A percentile compares a stretch with the other conserved stretches of the same genome.
These are phyloP conservation scores for Natrix natrix DNA, from an alignment of 2,797 vertebrate species.

Conservation along the genomic window DNA sequence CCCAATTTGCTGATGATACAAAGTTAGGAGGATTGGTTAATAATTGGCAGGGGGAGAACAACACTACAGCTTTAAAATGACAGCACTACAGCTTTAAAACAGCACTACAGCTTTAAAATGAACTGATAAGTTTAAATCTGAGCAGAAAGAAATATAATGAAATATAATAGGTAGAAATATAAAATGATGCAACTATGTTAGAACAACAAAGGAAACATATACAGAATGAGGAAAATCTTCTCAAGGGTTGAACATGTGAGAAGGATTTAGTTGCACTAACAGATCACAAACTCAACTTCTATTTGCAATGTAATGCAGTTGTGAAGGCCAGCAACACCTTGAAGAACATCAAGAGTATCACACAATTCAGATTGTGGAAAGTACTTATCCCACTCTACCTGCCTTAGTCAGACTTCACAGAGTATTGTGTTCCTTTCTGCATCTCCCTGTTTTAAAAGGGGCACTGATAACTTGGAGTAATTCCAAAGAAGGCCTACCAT, in stretches of 20 bases:
- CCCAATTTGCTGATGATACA: not conserved
- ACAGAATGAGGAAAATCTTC: not conserved
- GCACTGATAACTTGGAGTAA: not conserved
- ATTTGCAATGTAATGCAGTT: not conserved
- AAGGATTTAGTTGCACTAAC: not conserved
- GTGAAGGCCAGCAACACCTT: not conserved
- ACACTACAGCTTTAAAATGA: no score
- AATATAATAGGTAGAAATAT: not conserved
- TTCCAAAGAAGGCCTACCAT: not conserved
- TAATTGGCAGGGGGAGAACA: not conserved
- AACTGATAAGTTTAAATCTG: not conserved
- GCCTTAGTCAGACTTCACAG: not conserved
- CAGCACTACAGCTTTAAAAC: no score
- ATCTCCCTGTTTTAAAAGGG: not conserved
- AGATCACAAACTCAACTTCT: not conserved
- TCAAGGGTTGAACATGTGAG: not conserved
- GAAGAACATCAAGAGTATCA: not conserved
- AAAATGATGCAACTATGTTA: not conserved
- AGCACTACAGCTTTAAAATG: no score
- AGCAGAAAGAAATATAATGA: not conserved
- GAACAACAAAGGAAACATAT: not conserved
- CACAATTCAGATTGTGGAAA: not conserved
- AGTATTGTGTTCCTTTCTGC: not conserved
- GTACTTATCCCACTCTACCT: not conserved
- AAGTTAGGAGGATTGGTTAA: not conserved